Conservation (phyloP, 2,797 vertebrate genomes). For the Mormyrops attenuatus region DNA sequence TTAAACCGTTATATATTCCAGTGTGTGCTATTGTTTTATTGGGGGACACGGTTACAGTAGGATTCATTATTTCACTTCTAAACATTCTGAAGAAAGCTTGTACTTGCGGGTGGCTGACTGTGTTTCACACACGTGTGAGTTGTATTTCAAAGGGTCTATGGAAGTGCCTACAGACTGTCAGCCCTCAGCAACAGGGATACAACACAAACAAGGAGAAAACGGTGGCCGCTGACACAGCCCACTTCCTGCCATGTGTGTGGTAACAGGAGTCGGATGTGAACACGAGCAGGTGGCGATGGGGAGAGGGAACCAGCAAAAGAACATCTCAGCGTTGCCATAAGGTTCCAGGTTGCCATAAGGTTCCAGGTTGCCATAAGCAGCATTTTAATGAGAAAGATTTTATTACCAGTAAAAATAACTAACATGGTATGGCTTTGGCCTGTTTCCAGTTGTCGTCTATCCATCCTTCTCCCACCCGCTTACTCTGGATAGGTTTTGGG, state of each 20-base stretch:
- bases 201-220: background rate
- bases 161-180: background rate
- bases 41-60: background rate
- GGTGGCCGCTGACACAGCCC: background rate
- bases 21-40: background rate
- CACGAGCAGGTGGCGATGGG: no score
- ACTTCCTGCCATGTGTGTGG: conserved; percentile 10
- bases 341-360: background rate
- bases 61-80: background rate
- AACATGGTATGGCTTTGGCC: background rate
- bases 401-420: background rate
- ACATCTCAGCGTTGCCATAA: background rate
- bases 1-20: background rate
- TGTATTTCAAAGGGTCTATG: background rate
- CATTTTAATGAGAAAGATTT: background rate
- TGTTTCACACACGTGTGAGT: background rate
- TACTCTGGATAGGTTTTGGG: background rate
- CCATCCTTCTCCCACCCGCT: background rate
- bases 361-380: background rate
- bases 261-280: background rate
- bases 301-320: background rate
- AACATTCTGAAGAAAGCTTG: background rate
- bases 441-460: background rate
- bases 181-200: background rate
- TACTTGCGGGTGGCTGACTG: background rate